A percentile compares a stretch with the other conserved stretches of the same genome.
Evolutionary conservation across 2,888 invertebrate species (phyloP).

Genomic region (Dione juno): DNA sequence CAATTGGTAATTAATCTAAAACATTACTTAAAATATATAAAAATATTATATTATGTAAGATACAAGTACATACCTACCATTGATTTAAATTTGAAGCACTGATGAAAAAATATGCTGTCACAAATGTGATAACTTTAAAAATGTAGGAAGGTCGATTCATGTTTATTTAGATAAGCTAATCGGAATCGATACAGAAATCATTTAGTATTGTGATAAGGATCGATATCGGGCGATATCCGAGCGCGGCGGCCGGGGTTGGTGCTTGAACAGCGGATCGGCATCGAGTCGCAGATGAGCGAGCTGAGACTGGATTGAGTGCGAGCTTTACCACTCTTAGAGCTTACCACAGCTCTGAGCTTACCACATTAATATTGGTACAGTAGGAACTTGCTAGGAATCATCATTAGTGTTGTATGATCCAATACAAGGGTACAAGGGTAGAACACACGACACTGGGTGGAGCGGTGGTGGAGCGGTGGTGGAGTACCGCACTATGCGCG

Average conservation of each 20-base stretch:
- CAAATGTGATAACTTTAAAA: not conserved
- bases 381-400: too few species aligned
- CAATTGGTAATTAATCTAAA: too few species aligned
- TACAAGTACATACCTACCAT: not conserved
- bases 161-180: constrained; percentile 33
- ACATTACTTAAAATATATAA: too few species aligned
- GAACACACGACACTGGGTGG: not conserved
- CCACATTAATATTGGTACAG: too few species aligned
- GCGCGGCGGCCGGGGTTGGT: not conserved
- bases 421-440: not conserved
- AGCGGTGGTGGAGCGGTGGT: not conserved
- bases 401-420: not conserved
- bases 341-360: too few species aligned
- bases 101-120: not conserved
- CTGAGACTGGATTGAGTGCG: not conserved
- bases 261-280: constrained; percentile 19
- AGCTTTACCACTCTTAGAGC: not conserved
- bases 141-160: constrained; percentile 29
- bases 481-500: not conserved
- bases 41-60: too few species aligned
- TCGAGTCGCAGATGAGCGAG: too few species aligned
- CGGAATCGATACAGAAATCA: constrained; percentile 35
- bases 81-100: not conserved
- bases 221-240: constrained; percentile 27
- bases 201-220: constrained; percentile 31